Evolutionary conservation across 2,888 invertebrate genomes (phyloP), one percentile per base, ranked within the genome.

Genomic region (Parnassius smintheus): DNA sequence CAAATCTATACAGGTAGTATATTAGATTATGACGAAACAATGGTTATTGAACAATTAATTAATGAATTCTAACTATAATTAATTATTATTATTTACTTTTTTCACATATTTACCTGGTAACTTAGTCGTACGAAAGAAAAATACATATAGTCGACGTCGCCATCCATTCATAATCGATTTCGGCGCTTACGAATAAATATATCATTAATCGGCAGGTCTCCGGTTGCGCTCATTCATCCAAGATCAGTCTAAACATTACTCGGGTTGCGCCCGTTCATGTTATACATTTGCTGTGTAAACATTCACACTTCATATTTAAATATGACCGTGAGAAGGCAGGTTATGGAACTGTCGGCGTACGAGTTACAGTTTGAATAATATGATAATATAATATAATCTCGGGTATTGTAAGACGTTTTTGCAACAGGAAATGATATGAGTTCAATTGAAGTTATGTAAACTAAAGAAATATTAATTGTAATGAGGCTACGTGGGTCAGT

Each of bases 241-340:
- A 83, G 85, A 88, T 88, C 86, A 89, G 91, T 85, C 90, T 88
- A 89, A 91, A 90, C 90, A 90, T 66, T 74, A 71, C 61, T 88
- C 88, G 63, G 66, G 78, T 88, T 80, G 65, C 78, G 71, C 64
- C 62, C 75, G 75, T 70, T 72, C 74, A 67, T 86, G 84, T 86
- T 86, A 78, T 82, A 80, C 74, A 77, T 78, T 72, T 72, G 69
- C 74, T 78, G 72, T 83, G 79, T 85, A 88, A 88, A 88, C 88
- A 88, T 70, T 70, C 65, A 55, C 65, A 68, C 72, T 75, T 81
- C 80, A 86, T 86, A 88, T 88, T 86, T 80, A 85, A 87, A 86
- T 88, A 85, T 68, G 75, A 68, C 75, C 84, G 84, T 83, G 86
- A 80, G 86, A 85, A 80, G 78, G 71, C 60, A 65, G 55, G 50